phyloP scores from a whole-genome alignment of 2,113 vertebrate species.

The Chinchilla lanigera region DNA sequence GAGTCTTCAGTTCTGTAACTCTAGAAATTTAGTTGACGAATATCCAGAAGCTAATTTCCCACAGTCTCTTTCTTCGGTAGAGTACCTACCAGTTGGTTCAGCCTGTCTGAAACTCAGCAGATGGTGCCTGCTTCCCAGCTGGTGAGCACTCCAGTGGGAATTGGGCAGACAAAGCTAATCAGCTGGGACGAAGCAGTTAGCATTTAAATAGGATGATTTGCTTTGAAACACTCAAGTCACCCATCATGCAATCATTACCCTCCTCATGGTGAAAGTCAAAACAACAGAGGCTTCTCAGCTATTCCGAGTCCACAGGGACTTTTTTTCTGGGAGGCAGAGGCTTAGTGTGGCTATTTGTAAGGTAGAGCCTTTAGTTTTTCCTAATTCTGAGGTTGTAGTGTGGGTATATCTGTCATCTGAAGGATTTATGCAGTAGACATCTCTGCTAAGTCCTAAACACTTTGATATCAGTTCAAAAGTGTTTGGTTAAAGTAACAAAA shows the following conservation, averaged over 20 bases:
- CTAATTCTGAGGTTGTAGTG: not conserved
- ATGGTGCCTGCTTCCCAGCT: constrained; percentile 2
- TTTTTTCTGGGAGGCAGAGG: not conserved
- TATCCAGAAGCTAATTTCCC: not conserved
- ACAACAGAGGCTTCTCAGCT: not conserved
- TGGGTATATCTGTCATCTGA: not conserved
- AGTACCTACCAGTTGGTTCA: not conserved
- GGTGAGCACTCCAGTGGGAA: not conserved
- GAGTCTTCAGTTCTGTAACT: not conserved
- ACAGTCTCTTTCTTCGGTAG: not conserved
- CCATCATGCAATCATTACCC: constrained; percentile 23
- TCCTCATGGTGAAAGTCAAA: not conserved
- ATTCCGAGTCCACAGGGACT: not conserved
- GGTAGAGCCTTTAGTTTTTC: not conserved
- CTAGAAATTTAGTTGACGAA: too few relatives aligned
- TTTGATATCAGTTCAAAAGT: not conserved
- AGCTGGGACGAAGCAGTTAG: not conserved
- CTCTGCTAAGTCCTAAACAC: not conserved
- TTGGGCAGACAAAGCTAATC: constrained; percentile 44
- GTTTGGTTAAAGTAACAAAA: constrained; percentile 27
- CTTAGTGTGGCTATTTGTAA: not conserved
- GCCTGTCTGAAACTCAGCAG: constrained; percentile 35
- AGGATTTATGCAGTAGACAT: not conserved
- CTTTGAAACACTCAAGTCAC: constrained; percentile 47
- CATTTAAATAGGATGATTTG: constrained; percentile 32